Evolutionary conservation across 1,140 invertebrate genomes (phyloP).

Genomic region (Drosophila pectinifera): DNA sequence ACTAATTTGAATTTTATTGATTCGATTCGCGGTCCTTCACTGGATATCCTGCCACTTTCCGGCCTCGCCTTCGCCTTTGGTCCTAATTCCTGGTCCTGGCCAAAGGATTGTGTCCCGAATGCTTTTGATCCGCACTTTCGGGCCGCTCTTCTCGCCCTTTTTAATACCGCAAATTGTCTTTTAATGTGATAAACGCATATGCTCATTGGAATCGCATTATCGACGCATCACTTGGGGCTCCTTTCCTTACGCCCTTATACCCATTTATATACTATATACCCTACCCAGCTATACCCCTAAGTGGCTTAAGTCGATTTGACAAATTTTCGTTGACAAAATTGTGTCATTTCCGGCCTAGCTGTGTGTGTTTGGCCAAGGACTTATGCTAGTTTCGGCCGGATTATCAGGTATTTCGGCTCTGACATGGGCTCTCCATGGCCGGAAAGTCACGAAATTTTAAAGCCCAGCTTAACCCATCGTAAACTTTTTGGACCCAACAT

Average conservation of each 20-base stretch:
- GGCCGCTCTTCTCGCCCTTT: neutral
- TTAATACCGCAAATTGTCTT: slow-evolving; percentile 73
- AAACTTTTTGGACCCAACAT: slow-evolving; percentile 13
- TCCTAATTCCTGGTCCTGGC: slow-evolving; percentile 12
- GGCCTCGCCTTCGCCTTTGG: slow-evolving; percentile 12
- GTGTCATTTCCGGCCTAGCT: slow-evolving; percentile 5
- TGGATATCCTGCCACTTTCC: slow-evolving; percentile 31
- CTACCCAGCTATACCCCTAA: slow-evolving; percentile 43
- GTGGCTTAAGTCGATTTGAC: slow-evolving; percentile 57
- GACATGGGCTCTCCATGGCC: slow-evolving; percentile 1
- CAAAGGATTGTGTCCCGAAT: slow-evolving; percentile 67
- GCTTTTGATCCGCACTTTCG: slow-evolving; percentile 36
- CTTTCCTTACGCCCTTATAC: slow-evolving; percentile 8
- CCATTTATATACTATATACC: slow-evolving; percentile 13
- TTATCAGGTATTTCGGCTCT: slow-evolving; percentile 32
- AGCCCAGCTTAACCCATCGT: slow-evolving; percentile 10
- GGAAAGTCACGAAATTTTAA: slow-evolving; percentile 8
- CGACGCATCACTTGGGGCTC: slow-evolving; percentile 34
- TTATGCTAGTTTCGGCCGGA: slow-evolving; percentile 43
- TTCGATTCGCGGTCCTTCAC: slow-evolving; percentile 63
- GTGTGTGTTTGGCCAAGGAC: slow-evolving; percentile 30
- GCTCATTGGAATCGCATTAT: slow-evolving; percentile 73
- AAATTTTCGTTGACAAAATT: slow-evolving; percentile 48
- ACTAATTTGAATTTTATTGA: slow-evolving; percentile 84
- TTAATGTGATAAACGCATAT: slow-evolving; percentile 79